A percentile compares a stretch with the other conserved stretches of the same genome.
phyloP scores from a whole-genome alignment of 2,888 invertebrate species.

The Dasypogon diadema region DNA sequence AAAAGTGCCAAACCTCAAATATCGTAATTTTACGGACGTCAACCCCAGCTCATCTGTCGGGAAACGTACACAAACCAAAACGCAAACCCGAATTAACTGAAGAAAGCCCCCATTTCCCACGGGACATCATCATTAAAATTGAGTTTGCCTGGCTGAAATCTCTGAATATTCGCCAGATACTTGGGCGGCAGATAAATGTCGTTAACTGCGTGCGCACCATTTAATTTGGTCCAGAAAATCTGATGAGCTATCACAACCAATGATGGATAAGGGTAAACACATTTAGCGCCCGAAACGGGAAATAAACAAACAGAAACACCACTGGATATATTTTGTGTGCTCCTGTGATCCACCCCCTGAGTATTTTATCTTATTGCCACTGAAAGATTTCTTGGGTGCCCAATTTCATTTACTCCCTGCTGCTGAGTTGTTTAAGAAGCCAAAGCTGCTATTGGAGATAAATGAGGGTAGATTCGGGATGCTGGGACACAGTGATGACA shows the following conservation, averaged over 20 bases:
- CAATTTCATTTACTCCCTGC: constrained; percentile 15
- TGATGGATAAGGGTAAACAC: constrained; percentile 47
- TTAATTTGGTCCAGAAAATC: constrained; percentile 48
- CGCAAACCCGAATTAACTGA: constrained; percentile 5
- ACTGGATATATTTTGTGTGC: constrained; percentile 14
- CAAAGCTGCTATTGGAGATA: constrained; percentile 51
- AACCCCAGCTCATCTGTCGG: constrained; percentile 48
- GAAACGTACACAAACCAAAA: constrained; percentile 1
- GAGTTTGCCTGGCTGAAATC: constrained; percentile 39
- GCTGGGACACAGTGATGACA: constrained; percentile 48
- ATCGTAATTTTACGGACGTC: constrained; percentile 59
- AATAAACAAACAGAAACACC: constrained; percentile 7
- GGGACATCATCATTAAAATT: constrained; percentile 51
- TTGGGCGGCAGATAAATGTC: constrained; percentile 17
- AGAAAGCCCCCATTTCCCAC: constrained; percentile 32
- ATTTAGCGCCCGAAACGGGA: neutral
- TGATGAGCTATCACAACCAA: constrained; percentile 51
- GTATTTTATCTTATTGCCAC: constrained; percentile 52
- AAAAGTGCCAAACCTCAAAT: constrained; percentile 61
- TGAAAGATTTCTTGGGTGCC: constrained; percentile 46
- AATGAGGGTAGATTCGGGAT: constrained; percentile 43
- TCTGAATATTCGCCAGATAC: constrained; percentile 8
- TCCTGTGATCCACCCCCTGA: constrained; percentile 40
- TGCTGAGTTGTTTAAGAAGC: constrained; percentile 48
- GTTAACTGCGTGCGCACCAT: constrained; percentile 56